Evolutionary conservation across 2,888 invertebrate genomes (phyloP).

Genomic region (Tetranychus truncatus): DNA sequence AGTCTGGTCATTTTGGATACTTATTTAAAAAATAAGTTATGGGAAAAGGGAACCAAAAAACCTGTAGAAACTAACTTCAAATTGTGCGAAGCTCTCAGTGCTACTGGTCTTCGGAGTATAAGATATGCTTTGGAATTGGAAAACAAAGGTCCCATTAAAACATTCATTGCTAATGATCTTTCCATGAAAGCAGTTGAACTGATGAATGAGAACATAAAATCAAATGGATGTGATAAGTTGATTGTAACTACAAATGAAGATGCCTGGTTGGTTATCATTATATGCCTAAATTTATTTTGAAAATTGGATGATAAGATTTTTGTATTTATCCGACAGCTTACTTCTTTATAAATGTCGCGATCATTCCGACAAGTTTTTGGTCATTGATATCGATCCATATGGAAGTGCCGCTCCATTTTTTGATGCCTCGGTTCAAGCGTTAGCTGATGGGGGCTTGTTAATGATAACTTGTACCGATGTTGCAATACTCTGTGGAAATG

Average conservation of each 20-base stretch:
- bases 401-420: conserved; percentile 84
- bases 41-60: conserved; percentile 15
- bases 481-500: conserved; percentile 84
- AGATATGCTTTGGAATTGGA: conserved; percentile 86
- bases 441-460: conserved; percentile 43
- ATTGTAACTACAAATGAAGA: conserved; percentile 61
- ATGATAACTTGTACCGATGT: conserved; percentile 92
- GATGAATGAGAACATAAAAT: conserved; percentile 57
- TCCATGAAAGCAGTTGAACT: conserved; percentile 63
- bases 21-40: conserved; percentile 19
- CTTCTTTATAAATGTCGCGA: conserved; percentile 61
- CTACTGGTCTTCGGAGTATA: conserved; percentile 83
- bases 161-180: conserved; percentile 78
- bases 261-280: conserved; percentile 39
- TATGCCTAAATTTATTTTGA: too few relatives aligned
- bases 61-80: conserved; percentile 7
- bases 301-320: neutral
- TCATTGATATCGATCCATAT: conserved; percentile 89
- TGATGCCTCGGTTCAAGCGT: conserved; percentile 53
- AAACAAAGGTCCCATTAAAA: conserved; percentile 41
- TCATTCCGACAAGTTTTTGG: conserved; percentile 52
- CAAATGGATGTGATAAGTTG: conserved; percentile 53
- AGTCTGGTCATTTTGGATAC: conserved; percentile 21
- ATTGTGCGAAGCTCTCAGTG: conserved; percentile 8
- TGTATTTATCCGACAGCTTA: conserved; percentile 40